Evolutionary conservation across 2,797 vertebrate genomes (phyloP).

Genomic region (Pantherophis alleghaniensis): DNA sequence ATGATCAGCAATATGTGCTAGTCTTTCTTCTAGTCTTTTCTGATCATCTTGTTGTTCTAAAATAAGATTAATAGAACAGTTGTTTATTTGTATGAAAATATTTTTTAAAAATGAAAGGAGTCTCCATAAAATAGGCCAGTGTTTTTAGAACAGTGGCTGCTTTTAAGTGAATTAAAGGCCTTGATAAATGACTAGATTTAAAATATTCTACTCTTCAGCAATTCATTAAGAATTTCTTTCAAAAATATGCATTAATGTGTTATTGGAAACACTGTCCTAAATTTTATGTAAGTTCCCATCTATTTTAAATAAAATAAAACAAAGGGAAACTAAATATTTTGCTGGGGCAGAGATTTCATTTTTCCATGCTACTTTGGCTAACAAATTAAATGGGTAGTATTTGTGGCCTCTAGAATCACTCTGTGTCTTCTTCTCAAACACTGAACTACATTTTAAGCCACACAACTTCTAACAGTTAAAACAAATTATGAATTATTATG

Average conservation of each 20-base stretch:
- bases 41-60: conserved; percentile 90
- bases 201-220: neutral
- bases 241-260: neutral
- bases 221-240: conserved; percentile 11
- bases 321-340: conserved; percentile 4
- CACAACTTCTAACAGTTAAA: neutral
- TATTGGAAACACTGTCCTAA: conserved; percentile 5
- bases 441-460: neutral
- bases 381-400: neutral
- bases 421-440: neutral
- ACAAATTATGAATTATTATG: neutral
- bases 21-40: conserved; percentile 86
- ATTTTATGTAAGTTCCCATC: conserved; percentile 16
- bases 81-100: conserved; percentile 22
- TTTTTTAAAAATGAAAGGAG: conserved; percentile 31
- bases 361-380: conserved; percentile 54
- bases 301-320: conserved; percentile 13
- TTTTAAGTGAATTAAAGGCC: neutral
- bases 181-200: neutral
- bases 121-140: conserved; percentile 28
- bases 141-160: neutral
- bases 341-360: conserved; percentile 8
- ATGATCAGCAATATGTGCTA: conserved; percentile 92
- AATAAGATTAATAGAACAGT: conserved; percentile 77
- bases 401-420: neutral